Percentiles rank a stretch among this genome's conserved stretches.
Conservation (phyloP, 2,113 vertebrate genomes). For the Pseudorhombus dupliciocellatus region DNA sequence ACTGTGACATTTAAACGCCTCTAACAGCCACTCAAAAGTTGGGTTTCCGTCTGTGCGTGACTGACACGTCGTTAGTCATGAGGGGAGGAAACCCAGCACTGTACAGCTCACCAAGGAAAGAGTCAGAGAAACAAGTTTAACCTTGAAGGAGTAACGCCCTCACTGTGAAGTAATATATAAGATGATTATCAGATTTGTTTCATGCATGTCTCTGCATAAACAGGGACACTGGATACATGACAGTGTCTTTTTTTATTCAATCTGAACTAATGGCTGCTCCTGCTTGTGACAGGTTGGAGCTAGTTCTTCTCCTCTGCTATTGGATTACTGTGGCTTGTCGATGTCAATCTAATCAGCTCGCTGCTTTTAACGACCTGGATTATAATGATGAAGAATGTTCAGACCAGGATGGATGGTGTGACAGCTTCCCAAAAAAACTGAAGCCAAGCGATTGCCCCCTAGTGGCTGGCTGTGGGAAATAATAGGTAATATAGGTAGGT, state of each 20-base stretch:
- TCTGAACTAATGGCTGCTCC: slow-evolving; percentile 47
- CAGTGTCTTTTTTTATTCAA: slow-evolving; percentile 59
- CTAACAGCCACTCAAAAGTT: not conserved
- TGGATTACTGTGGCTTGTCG: slow-evolving; percentile 38
- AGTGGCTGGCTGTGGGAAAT: no score
- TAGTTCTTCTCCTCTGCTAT: slow-evolving; percentile 37
- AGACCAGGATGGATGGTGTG: no score
- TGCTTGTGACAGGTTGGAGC: slow-evolving; percentile 33
- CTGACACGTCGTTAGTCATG: not conserved
- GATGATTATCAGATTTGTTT: not conserved
- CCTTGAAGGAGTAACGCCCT: not conserved
- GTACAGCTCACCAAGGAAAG: not conserved
- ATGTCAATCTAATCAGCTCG: slow-evolving; percentile 31
- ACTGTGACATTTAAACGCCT: slow-evolving; percentile 1
- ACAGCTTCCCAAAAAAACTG: no score
- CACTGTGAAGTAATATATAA: not conserved
- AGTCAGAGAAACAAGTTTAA: not conserved
- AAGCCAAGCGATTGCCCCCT: no score
- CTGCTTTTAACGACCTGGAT: not conserved
- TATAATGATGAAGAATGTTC: no score
- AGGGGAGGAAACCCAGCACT: not conserved
- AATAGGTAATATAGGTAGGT: no score
- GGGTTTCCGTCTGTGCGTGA: not conserved
- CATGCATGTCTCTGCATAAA: not conserved
- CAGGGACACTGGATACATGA: slow-evolving; percentile 28